Base-by-base conservation (phyloP, 1,140 invertebrate genomes). In the Gonioctena quinquepunctata region DNA sequence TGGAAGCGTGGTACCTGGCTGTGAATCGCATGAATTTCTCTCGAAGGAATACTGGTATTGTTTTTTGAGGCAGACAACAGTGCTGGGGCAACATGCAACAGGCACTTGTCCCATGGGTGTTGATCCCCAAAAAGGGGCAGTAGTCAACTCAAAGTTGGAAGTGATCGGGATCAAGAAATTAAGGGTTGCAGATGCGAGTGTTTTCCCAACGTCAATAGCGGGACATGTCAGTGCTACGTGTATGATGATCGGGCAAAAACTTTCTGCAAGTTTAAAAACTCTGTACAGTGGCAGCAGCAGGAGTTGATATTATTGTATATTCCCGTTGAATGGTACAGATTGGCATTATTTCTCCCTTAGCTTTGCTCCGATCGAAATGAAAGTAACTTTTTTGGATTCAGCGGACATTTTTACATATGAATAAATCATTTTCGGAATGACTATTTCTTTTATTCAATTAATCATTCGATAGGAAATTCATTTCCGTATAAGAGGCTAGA, bases 91-190 rank as follows among this genome's bases (percentile, higher is more conserved):
- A 8, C 57, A 60, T 23, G 26, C n/a, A 11, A 13, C n/a, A 23
- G 87, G 89, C 1, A 90, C 87, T 33, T 75, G 85, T 76, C 84
- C 82, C 49, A 89, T 89, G 87, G 87, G 87, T 2, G 74, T 80
- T 5, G 21, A 61, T n/a, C 66, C 23, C 19, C 80, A 83, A 67
- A 56, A 73, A 1, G 69, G 66, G 8, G 50, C 50, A 52, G 83
- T 86, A 2, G 85, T 86, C 0, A 83, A 85, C 73, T 75, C 79
- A 13, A 73, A 83, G 66, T 72, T 85, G 21, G 59, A 78, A 26
- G 82, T 84, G n/a, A 65, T 81, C 33, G 83, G 83, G 1, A 66
- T 84, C 0, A 64, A 68, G 7, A 67, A 75, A 83, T 60, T 84
- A n/a, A 69, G 83, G 8, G 80, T 84, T 18, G 79, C 82, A 1